These are phyloP conservation scores for Cercopithecus mona DNA, from an alignment of 2,113 vertebrate species.

Conservation along the genomic window DNA sequence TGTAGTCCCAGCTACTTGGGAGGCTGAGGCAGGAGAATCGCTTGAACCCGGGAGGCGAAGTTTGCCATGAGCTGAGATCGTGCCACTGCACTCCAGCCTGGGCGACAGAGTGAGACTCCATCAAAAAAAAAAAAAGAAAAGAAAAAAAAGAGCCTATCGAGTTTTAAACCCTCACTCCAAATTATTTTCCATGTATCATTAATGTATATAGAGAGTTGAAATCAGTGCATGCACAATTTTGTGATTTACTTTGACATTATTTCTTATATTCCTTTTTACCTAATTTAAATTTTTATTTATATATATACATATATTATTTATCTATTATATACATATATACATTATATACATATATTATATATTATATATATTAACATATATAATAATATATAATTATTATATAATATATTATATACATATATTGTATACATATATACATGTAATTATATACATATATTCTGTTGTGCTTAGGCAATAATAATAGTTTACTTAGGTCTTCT, in stretches of 20 bases:
- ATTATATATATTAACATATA: too few relatives aligned
- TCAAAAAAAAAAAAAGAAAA: too few relatives aligned
- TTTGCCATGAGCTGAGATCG: too few relatives aligned
- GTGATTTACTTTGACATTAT: conserved; percentile 11
- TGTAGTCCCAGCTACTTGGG: too few relatives aligned
- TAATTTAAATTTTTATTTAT: not conserved
- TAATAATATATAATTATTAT: not conserved
- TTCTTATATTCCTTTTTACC: conserved; percentile 12
- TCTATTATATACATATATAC: not conserved
- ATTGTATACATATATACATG: too few relatives aligned
- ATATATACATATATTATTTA: not conserved
- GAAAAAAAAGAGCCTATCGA: not conserved
- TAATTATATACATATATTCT: not conserved
- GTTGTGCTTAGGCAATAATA: not conserved
- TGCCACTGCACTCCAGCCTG: too few relatives aligned
- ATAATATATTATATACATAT: not conserved
- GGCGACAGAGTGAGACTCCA: too few relatives aligned
- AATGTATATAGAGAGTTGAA: not conserved
- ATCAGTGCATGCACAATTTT: not conserved
- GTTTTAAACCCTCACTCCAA: conserved; percentile 31
- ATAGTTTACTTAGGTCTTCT: not conserved
- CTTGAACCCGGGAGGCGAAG: too few relatives aligned
- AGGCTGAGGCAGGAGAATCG: too few relatives aligned
- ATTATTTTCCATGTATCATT: not conserved
- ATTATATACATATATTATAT: not conserved